Percentiles rank a stretch among this genome's conserved stretches.
phyloP scores from a whole-genome alignment of 2,888 invertebrate genomes.

The Monochamus alternatus region DNA sequence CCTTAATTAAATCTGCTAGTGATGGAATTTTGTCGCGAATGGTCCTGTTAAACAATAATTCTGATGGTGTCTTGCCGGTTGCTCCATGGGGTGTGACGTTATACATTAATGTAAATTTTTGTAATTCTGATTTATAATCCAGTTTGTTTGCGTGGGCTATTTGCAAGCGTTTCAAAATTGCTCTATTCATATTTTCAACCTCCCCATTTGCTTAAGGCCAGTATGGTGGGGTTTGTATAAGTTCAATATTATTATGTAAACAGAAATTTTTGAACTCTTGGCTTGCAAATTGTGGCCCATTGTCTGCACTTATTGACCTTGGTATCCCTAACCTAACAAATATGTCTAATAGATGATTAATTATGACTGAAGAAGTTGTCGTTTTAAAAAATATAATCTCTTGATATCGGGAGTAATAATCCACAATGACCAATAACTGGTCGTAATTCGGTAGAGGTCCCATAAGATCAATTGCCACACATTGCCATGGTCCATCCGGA shows the following conservation, averaged over 20 bases:
- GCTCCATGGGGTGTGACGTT: neutral
- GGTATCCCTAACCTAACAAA: slow-evolving; percentile 39
- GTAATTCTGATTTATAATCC: neutral
- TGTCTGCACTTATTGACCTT: slow-evolving; percentile 42
- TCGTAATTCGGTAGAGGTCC: slow-evolving; percentile 48
- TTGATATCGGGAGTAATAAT: slow-evolving; percentile 42
- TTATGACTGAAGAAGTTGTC: slow-evolving; percentile 39
- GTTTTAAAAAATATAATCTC: slow-evolving; percentile 42
- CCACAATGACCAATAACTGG: slow-evolving; percentile 37
- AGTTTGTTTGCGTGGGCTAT: neutral
- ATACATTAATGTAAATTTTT: neutral
- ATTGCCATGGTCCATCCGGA: slow-evolving; percentile 3
- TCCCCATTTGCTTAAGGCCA: too few relatives aligned
- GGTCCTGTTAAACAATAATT: slow-evolving; percentile 12
- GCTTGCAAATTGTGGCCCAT: slow-evolving; percentile 45
- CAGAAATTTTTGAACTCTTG: slow-evolving; percentile 43
- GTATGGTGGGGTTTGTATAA: too few relatives aligned
- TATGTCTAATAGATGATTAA: slow-evolving; percentile 38
- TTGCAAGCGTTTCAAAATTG: slow-evolving; percentile 51
- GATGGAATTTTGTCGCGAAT: slow-evolving; percentile 16
- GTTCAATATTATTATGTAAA: slow-evolving; percentile 48
- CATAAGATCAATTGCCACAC: slow-evolving; percentile 52
- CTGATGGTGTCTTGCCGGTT: neutral
- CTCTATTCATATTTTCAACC: slow-evolving; percentile 50
- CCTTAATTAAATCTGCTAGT: slow-evolving; percentile 9